A percentile compares a stretch with the other conserved stretches of the same genome.
Evolutionary conservation across 2,113 vertebrate genomes (phyloP).

Genomic region (Lichenostomus cassidix): DNA sequence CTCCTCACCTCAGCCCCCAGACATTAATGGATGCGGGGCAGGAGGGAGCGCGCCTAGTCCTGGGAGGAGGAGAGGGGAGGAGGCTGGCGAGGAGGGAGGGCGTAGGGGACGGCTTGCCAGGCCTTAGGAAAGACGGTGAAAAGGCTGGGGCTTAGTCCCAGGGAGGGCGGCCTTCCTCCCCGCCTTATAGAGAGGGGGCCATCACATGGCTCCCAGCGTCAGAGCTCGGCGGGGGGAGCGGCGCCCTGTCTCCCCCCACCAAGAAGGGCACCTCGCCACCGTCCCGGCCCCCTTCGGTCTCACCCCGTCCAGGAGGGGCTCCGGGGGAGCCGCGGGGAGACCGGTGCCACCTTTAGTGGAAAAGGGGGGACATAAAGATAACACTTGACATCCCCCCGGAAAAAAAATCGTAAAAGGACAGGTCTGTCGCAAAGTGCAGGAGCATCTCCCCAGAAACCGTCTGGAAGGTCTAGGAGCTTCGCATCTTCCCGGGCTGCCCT

Average conservation of each 20-base stretch:
- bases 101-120: neutral
- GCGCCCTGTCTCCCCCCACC: neutral
- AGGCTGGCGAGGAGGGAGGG: neutral
- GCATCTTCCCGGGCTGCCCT: neutral
- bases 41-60: neutral
- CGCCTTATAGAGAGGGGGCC: constrained; percentile 77
- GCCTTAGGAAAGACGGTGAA: constrained; percentile 52
- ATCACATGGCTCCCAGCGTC: constrained; percentile 88
- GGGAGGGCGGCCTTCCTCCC: constrained; percentile 81
- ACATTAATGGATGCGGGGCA: constrained; percentile 9
- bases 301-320: neutral
- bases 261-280: neutral
- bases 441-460: neutral
- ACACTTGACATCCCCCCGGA: rapidly evolving
- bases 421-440: neutral
- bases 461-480: neutral
- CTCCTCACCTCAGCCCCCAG: neutral
- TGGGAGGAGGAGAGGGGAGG: constrained; percentile 2
- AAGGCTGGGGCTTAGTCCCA: constrained; percentile 79
- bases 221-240: constrained; percentile 40
- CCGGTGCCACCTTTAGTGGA: neutral
- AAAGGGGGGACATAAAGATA: neutral
- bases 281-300: neutral
- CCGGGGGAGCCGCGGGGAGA: neutral
- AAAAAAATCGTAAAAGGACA: too few relatives aligned